Evolutionary conservation across 2,113 vertebrate genomes (phyloP), one percentile per base, ranked within the genome.

Genomic region (Galeopterus variegatus): DNA sequence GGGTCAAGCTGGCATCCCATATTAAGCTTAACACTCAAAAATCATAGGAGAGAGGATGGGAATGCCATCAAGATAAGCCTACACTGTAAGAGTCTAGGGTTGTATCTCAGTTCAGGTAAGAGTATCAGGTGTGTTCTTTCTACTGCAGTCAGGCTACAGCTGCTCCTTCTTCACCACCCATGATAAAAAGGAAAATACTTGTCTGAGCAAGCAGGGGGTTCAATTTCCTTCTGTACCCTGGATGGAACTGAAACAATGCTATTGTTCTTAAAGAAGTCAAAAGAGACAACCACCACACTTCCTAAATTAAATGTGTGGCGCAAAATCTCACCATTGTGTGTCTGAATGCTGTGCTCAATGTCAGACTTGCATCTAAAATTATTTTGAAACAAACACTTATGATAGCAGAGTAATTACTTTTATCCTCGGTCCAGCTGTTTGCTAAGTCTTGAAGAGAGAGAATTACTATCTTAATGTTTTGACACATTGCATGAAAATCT

Each of bases 401-500:
- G 31, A 65, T 28, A 72, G 92, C 88, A 88, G 54, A 73, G 48
- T 62, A 90, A 73, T 97, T 98, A 95, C 31, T 48, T 95, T 70
- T 83, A 33, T 76, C 70, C 83, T 96, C 93, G 95, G 83, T 11
- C 90, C 97, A 94, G 77, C 97, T 98, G 92, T 97, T 97, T 98
- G 93, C 90, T 93, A 28, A 93, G 93, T 98, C 97, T 97, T 1
- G 21, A 95, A 97, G 94, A 98, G 98, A 96, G 97, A 94, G 94
- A 97, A 81, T 97, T 97, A 77, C 96, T 97, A 58, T 97, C 58
- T 94, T 96, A 97, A 97, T 96, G 90, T 98, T 98, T 97, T 98
- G 98, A 98, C 97, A 97, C 90, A 70, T 54, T 93, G 79, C 90
- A 96, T 97, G 95, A 98, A 98, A 92, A 97, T 98, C 98, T 92